Evolutionary conservation across 2,888 invertebrate species (phyloP).

Genomic region (Leistus spinibarbis): DNA sequence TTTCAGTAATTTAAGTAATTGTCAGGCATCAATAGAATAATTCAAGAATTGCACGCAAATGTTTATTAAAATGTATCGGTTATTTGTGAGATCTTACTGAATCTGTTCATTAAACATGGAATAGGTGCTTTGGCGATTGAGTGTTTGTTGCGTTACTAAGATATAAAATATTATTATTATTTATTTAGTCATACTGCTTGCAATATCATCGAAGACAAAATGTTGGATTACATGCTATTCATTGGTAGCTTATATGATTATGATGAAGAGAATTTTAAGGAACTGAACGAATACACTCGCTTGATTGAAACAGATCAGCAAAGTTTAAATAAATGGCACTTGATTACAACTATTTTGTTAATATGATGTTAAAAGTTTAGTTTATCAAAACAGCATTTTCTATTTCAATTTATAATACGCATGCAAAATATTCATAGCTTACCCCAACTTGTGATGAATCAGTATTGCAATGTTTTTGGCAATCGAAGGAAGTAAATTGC

Average conservation of each 20-base stretch:
- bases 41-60: too few relatives aligned
- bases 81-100: too few relatives aligned
- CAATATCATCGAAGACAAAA: background rate
- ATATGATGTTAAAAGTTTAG: constrained; percentile 3
- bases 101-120: too few relatives aligned
- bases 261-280: constrained; percentile 10
- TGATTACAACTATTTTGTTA: constrained; percentile 6
- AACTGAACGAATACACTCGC: constrained; percentile 5
- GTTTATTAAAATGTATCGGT: too few relatives aligned
- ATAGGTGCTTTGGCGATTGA: too few relatives aligned
- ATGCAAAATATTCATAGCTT: constrained; percentile 52
- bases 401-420: too few relatives aligned
- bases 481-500: constrained; percentile 57
- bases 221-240: background rate
- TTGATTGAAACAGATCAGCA: background rate
- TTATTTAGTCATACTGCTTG: background rate
- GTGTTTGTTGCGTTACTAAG: too few relatives aligned
- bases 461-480: constrained; percentile 61
- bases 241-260: constrained; percentile 13
- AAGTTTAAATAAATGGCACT: background rate
- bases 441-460: constrained; percentile 61
- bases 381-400: background rate
- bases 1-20: too few relatives aligned
- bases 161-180: background rate
- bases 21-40: too few relatives aligned